Evolutionary conservation across 1,140 invertebrate species (phyloP).

Genomic region (Drosophila melanica): DNA sequence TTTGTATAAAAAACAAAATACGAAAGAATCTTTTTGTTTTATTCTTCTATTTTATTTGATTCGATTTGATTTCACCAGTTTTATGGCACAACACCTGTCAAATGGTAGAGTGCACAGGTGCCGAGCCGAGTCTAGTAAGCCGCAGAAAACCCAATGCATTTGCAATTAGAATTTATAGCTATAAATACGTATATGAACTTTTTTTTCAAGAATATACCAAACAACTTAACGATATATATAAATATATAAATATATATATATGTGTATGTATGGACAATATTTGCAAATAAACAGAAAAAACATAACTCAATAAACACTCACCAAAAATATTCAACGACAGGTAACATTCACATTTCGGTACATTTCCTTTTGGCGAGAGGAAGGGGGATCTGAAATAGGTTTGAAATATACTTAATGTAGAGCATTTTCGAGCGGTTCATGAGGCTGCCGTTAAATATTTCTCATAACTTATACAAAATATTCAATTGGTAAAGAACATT

Average conservation of each 20-base stretch:
- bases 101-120: not conserved
- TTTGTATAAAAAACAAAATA: conserved; percentile 57
- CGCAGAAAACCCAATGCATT: conserved; percentile 56
- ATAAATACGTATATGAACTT: conserved; percentile 45
- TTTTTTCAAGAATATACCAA: conserved; percentile 35
- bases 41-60: conserved; percentile 18
- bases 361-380: conserved; percentile 8
- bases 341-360: conserved; percentile 31
- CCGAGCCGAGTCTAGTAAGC: conserved; percentile 35
- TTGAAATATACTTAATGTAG: conserved; percentile 9
- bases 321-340: conserved; percentile 53
- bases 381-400: not conserved
- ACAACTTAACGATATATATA: conserved; percentile 27
- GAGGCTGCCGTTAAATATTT: conserved; percentile 17
- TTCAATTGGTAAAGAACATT: not conserved
- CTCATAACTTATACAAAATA: conserved; percentile 17
- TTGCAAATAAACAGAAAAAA: conserved; percentile 48
- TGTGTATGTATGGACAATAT: conserved; percentile 72
- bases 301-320: conserved; percentile 30
- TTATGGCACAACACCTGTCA: conserved; percentile 4
- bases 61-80: conserved; percentile 1
- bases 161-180: conserved; percentile 62
- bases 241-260: conserved; percentile 41
- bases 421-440: conserved; percentile 15
- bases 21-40: conserved; percentile 35